Conservation (phyloP, 2,797 vertebrate species). For the Manis javanica region DNA sequence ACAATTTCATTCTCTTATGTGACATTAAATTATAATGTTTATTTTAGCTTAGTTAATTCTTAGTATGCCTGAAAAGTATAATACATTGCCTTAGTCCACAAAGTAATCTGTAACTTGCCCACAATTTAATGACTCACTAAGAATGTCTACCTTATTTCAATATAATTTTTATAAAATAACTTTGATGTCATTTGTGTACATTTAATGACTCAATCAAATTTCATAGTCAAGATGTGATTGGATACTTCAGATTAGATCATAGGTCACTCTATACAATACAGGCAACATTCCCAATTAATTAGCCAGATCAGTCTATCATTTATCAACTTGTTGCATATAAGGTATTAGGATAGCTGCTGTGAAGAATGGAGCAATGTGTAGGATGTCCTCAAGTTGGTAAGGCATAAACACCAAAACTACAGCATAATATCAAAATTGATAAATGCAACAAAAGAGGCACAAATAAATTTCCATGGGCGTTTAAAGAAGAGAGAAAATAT, state of each 20-base stretch:
- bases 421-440: background rate
- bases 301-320: background rate
- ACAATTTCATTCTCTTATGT: background rate
- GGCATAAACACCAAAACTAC: background rate
- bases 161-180: conserved; percentile 34
- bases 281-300: background rate
- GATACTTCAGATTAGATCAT: background rate
- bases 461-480: background rate
- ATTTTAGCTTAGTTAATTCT: conserved; percentile 45
- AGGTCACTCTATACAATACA: background rate
- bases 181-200: conserved; percentile 10
- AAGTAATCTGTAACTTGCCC: background rate
- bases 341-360: background rate
- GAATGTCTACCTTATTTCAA: conserved; percentile 45
- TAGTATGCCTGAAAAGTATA: conserved; percentile 4
- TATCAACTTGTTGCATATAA: background rate
- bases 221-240: background rate
- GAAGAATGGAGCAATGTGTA: background rate
- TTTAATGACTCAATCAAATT: conserved; percentile 15
- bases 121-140: conserved; percentile 16
- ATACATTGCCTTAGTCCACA: background rate
- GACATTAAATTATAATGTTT: background rate
- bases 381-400: background rate
- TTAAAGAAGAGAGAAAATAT: background rate
- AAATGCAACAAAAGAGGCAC: background rate